Percentiles rank a stretch among this genome's conserved stretches.
These are phyloP conservation scores for Melanotaenia pygmaea DNA, from an alignment of 2,797 vertebrate species.

Conservation along the genomic window DNA sequence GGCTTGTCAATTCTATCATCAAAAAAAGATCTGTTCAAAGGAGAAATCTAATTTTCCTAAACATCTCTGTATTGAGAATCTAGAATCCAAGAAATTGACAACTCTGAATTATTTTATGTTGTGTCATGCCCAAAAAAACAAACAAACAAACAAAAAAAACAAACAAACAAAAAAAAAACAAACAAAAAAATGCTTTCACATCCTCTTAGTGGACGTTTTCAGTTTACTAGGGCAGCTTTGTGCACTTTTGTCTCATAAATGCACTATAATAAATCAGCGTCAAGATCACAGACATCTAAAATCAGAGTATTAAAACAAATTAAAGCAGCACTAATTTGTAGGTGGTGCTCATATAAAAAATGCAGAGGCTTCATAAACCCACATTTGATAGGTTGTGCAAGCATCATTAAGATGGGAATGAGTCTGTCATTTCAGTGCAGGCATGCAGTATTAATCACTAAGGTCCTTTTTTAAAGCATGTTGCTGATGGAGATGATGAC, in stretches of 20 bases:
- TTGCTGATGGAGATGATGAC: constrained; percentile 89
- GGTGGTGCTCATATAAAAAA: constrained; percentile 85
- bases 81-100: constrained; percentile 4
- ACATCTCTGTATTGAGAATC: constrained; percentile 11
- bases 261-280: constrained; percentile 2
- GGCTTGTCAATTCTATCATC: constrained; percentile 59
- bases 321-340: constrained; percentile 79
- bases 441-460: constrained; percentile 93
- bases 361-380: constrained; percentile 84
- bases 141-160: neutral
- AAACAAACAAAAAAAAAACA: neutral
- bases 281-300: constrained; percentile 19
- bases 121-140: neutral
- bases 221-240: neutral
- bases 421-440: constrained; percentile 88
- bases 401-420: constrained; percentile 90
- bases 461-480: constrained; percentile 89
- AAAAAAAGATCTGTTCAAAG: constrained; percentile 62
- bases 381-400: constrained; percentile 88
- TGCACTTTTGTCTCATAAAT: constrained; percentile 1
- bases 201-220: neutral
- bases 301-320: constrained; percentile 23
- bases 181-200: neutral
- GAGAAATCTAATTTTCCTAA: constrained; percentile 38
- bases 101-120: constrained; percentile 8